Conservation (phyloP, 2,797 vertebrate species). For the Eutrigla gurnardus region DNA sequence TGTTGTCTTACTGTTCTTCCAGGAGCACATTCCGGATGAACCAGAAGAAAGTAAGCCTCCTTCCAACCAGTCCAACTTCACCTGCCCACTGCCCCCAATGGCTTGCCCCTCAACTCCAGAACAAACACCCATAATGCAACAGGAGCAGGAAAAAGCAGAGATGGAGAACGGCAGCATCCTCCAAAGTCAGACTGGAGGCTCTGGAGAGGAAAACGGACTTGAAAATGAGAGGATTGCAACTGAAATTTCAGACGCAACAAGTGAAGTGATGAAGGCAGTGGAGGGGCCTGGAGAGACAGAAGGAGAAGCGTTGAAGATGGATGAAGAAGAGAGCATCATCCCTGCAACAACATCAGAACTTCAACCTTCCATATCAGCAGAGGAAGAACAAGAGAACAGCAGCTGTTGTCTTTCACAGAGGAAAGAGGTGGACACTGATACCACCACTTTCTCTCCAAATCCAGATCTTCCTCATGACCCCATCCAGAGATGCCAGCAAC, state of each 20-base stretch:
- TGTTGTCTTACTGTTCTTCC: background rate
- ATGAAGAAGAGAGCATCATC: background rate
- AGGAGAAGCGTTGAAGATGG: background rate
- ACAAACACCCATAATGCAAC: conserved; percentile 8
- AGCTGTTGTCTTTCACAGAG: background rate
- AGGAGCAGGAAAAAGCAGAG: conserved; percentile 34
- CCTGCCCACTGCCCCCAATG: conserved; percentile 64
- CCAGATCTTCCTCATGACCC: conserved; percentile 2
- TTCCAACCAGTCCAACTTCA: conserved; percentile 53
- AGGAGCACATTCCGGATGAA: conserved; percentile 59
- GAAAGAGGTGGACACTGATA: conserved; percentile 4
- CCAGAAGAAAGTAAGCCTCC: conserved; percentile 31
- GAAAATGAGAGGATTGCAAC: background rate
- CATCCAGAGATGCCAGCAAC: conserved; percentile 9
- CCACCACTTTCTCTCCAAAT: background rate
- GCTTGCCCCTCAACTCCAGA: conserved; percentile 38
- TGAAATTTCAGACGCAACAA: background rate
- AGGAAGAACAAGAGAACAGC: conserved; percentile 12
- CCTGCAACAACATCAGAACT: conserved; percentile 7
- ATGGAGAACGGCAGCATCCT: background rate
- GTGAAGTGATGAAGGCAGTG: conserved; percentile 2
- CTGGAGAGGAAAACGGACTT: background rate
- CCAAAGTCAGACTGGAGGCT: background rate
- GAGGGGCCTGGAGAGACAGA: background rate
- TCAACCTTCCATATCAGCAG: background rate